Conservation (phyloP, 2,888 invertebrate genomes). For the Raillietiella orientalis region DNA sequence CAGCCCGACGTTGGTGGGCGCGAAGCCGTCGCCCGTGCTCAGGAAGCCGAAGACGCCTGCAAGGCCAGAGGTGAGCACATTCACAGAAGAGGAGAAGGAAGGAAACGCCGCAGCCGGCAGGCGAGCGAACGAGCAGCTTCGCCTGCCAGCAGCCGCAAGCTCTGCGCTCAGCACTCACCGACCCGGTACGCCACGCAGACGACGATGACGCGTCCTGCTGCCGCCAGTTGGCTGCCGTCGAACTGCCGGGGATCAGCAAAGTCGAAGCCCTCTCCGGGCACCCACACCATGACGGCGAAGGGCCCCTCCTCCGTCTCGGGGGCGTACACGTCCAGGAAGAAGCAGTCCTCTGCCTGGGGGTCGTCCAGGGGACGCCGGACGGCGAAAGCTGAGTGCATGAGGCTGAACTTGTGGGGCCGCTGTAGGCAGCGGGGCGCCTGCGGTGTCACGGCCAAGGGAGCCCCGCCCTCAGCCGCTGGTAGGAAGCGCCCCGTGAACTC, state of each 20-base stretch:
- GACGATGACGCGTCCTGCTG: conserved; percentile 17
- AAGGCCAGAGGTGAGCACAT: no score
- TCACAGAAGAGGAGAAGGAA: no score
- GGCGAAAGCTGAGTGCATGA: conserved; percentile 8
- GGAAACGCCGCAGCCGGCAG: no score
- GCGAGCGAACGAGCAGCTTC: no score
- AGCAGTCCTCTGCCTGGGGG: conserved; percentile 9
- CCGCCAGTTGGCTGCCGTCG: conserved; percentile 18
- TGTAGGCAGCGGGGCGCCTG: conserved; percentile 9
- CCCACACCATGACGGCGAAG: conserved; percentile 9
- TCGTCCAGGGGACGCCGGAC: conserved; percentile 4
- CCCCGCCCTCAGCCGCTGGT: not conserved
- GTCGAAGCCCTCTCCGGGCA: conserved; percentile 13
- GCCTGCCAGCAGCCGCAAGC: no score
- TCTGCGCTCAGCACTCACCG: conserved; percentile 7
- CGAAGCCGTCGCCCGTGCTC: conserved; percentile 8
- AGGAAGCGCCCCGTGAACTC: conserved; percentile 5
- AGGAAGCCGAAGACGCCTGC: conserved; percentile 11
- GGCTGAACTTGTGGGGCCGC: conserved; percentile 7
- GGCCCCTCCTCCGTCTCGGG: conserved; percentile 7
- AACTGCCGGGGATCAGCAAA: conserved; percentile 18
- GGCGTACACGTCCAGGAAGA: conserved; percentile 10
- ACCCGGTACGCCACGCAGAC: conserved; percentile 19
- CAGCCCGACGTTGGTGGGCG: conserved; percentile 11
- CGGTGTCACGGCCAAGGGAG: conserved; percentile 5